Evolutionary conservation across 2,113 vertebrate species (phyloP).

Genomic region (Plectropomus leopardus): DNA sequence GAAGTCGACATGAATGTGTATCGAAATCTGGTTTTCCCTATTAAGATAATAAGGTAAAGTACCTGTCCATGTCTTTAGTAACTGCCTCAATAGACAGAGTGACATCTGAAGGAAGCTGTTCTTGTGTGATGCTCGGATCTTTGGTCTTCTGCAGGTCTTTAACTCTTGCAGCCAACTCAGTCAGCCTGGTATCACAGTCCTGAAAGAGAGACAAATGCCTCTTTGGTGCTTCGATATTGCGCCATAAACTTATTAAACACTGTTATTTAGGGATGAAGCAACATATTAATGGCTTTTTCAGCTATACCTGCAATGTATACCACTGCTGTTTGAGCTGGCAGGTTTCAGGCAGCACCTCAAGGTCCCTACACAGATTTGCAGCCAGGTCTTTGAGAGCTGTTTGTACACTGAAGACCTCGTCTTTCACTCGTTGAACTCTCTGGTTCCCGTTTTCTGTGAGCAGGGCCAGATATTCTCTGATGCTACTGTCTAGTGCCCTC

Average conservation of each 20-base stretch:
- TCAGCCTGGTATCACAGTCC: constrained; percentile 42
- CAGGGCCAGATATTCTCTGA: constrained; percentile 18
- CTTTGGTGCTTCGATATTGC: not conserved
- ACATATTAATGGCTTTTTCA: not conserved
- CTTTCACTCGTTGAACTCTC: constrained; percentile 27
- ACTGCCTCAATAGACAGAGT: constrained; percentile 5
- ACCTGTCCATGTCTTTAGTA: constrained; percentile 62
- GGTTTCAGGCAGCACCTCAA: constrained; percentile 31
- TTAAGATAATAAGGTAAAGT: not conserved
- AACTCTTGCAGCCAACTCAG: constrained; percentile 31
- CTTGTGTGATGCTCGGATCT: constrained; percentile 3
- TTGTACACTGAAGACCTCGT: constrained; percentile 31
- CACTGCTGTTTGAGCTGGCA: constrained; percentile 57
- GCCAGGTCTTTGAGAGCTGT: constrained; percentile 22
- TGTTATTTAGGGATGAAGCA: not conserved
- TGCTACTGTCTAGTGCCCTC: constrained; percentile 48
- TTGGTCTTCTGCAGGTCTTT: constrained; percentile 26
- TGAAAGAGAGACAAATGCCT: constrained; percentile 17
- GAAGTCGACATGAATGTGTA: not conserved
- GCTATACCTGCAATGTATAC: constrained; percentile 53
- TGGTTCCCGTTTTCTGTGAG: not conserved
- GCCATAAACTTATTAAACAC: not conserved
- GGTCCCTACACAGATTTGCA: constrained; percentile 1
- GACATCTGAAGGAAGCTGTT: constrained; percentile 31
- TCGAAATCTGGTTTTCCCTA: not conserved